Percentiles rank a stretch among this genome's conserved stretches.
phyloP scores from a whole-genome alignment of 2,888 invertebrate species.

The Cerceris rybyensis region DNA sequence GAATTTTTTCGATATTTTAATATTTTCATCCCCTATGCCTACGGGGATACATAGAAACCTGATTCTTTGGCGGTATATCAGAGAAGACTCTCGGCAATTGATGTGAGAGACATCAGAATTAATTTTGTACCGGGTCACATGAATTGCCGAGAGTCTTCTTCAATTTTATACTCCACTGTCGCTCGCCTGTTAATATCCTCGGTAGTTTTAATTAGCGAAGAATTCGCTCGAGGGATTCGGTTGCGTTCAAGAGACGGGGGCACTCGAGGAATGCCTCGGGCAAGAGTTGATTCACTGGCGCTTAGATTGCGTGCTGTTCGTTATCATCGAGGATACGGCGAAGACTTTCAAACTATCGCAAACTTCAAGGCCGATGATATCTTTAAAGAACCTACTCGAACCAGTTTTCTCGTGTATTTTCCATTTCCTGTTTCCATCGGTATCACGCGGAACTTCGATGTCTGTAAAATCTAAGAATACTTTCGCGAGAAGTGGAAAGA shows the following conservation, averaged over 20 bases:
- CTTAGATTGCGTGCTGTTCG: conserved; percentile 48
- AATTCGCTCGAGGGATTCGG: conserved; percentile 25
- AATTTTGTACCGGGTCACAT: too few species aligned
- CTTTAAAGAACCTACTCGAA: not conserved
- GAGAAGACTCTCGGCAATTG: too few species aligned
- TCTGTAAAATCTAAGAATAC: not conserved
- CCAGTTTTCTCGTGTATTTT: too few species aligned
- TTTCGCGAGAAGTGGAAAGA: not conserved
- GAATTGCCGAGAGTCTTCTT: not conserved
- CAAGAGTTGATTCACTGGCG: conserved; percentile 33
- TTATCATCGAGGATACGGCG: conserved; percentile 44
- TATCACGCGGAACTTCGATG: too few species aligned
- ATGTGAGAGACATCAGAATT: too few species aligned
- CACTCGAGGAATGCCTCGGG: conserved; percentile 12
- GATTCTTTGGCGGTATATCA: too few species aligned
- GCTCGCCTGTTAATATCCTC: not conserved
- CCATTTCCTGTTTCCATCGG: too few species aligned
- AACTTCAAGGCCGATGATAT: conserved; percentile 35
- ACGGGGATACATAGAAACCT: not conserved
- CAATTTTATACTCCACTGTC: not conserved
- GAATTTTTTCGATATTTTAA: not conserved
- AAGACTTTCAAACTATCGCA: conserved; percentile 32
- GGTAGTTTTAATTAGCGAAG: conserved; percentile 39
- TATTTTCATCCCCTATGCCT: not conserved
- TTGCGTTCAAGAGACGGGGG: not conserved